Base-by-base conservation (phyloP, 2,113 vertebrate genomes). In the Indri indri region DNA sequence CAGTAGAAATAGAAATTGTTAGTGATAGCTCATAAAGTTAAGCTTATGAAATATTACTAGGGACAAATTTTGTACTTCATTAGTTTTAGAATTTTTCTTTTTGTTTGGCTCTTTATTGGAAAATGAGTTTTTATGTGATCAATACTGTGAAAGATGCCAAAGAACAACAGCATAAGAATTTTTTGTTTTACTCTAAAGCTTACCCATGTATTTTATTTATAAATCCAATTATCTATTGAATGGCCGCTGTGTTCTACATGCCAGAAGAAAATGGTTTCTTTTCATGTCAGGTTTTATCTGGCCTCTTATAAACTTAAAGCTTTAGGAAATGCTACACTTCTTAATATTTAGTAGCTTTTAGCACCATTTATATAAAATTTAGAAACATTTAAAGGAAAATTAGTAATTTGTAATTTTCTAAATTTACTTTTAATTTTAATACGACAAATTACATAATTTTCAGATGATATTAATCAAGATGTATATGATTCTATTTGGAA, bases 341-440 rank as follows among this genome's bases (percentile, higher is more conserved):
- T 54, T 89, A 85, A 57, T 88, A n/a, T 84, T 79, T 68, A 74
- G 47, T 23, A 80, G n/a, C 25, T 90, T 85, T 42, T 25, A 87
- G 17, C n/a, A 65, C 6, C 27, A 82, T 85, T 52, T 76, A n/a
- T 50, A 87, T 70, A 54, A 45, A 85, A 82, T 73, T 54, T 86
- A n/a, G 52, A 87, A 76, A 86, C 89, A 88, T 66, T 91, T 86
- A 47, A 85, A 73, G 17, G 84, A 57, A 94, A 81, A 92, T 63
- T 73, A 74, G 23, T 54, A 50, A 79, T 68, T 40, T 85, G 57
- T 57, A 80, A 50, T 63, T 89, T 74, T 80, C 45, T 27, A 82
- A 87, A 66, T 77, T 82, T 93, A 76, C 30, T 61, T 90, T 65
- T 92, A 90, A 74, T 73, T 80, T 94, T 45, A 84, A 80, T 81